Conservation (phyloP, 2,888 invertebrate genomes). For the Thymelicus sylvestris region DNA sequence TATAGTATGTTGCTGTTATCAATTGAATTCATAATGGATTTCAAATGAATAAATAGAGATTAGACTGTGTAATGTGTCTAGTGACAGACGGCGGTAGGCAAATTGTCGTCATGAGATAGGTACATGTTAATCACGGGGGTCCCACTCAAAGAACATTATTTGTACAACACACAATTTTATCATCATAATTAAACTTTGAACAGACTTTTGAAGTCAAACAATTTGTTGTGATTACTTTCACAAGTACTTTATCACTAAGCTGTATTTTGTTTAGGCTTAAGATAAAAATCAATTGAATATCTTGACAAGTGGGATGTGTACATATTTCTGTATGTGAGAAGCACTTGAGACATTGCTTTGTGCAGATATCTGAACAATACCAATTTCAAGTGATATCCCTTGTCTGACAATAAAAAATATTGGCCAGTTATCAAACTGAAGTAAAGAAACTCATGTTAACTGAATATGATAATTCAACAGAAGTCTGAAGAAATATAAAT, state of each 20-base stretch:
- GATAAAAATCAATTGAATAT: conserved; percentile 34
- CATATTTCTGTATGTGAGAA: conserved; percentile 18
- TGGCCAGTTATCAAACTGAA: not conserved
- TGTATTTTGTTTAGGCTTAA: conserved; percentile 30
- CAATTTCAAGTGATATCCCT: conserved; percentile 13
- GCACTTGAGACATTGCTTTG: conserved; percentile 30
- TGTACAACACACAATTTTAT: conserved; percentile 28
- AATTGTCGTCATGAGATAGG: conserved; percentile 20
- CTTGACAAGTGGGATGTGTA: conserved; percentile 27
- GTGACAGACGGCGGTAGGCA: not conserved
- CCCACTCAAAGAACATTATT: conserved; percentile 24
- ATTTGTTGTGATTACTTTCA: conserved; percentile 32
- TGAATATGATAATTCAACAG: too few species aligned
- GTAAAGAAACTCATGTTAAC: too few species aligned
- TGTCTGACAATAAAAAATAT: conserved; percentile 15
- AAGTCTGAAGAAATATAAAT: too few species aligned
- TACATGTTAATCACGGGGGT: conserved; percentile 31
- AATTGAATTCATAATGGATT: not conserved
- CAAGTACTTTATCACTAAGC: conserved; percentile 29
- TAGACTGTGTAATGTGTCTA: not conserved
- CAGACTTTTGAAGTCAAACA: conserved; percentile 31
- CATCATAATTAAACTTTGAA: conserved; percentile 30
- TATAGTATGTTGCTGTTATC: too few species aligned
- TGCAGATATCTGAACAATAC: conserved; percentile 18
- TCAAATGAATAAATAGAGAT: not conserved